These are phyloP conservation scores for Psittacula echo DNA, from an alignment of 2,797 vertebrate species.

Conservation along the genomic window DNA sequence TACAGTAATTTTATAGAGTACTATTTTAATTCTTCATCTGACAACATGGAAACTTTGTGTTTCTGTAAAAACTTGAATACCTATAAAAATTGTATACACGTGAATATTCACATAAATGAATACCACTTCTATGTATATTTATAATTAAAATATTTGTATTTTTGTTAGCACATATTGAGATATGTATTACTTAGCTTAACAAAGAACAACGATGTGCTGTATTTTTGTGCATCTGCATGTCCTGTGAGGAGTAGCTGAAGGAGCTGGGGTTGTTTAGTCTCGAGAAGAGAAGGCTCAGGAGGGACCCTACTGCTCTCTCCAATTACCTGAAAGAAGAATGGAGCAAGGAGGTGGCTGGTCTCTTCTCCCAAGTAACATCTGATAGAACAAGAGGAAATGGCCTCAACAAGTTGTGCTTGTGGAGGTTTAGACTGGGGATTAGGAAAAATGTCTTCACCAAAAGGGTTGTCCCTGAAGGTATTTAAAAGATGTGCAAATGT, in stretches of 20 bases:
- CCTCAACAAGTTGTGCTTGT: background rate
- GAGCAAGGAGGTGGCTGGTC: background rate
- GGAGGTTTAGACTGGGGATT: too few species aligned
- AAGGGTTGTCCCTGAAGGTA: too few species aligned
- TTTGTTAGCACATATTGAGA: background rate
- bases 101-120: background rate
- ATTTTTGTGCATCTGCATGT: background rate
- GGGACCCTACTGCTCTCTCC: accelerated
- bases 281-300: background rate
- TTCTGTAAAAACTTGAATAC: background rate
- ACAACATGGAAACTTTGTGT: background rate
- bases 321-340: background rate
- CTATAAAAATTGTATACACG: background rate
- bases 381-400: background rate
- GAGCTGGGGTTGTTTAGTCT: background rate
- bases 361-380: background rate
- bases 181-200: background rate
- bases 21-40: background rate
- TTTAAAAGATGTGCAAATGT: too few species aligned
- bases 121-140: background rate
- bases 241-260: background rate
- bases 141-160: background rate
- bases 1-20: background rate
- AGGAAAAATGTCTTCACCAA: too few species aligned
- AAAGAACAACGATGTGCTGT: background rate